Evolutionary conservation across 2,113 vertebrate genomes (phyloP).

Genomic region (Dicentrarchus labrax): DNA sequence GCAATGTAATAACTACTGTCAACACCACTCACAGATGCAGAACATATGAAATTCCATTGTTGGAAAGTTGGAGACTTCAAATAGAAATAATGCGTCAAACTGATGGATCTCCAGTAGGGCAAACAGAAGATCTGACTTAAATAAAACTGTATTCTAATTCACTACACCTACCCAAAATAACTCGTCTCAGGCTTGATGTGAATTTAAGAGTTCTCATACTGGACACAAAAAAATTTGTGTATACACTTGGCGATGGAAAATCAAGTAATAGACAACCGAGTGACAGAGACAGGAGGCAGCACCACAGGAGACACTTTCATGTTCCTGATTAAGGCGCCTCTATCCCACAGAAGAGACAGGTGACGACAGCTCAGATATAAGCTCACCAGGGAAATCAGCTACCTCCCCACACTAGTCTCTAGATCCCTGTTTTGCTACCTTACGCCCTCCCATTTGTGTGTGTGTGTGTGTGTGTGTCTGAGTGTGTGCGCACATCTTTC

Average conservation of each 20-base stretch:
- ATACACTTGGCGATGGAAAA: conserved; percentile 47
- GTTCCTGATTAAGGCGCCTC: conserved; percentile 77
- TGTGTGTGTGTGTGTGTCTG: not conserved
- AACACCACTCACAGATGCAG: not conserved
- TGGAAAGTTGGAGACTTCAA: not conserved
- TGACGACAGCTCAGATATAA: conserved; percentile 74
- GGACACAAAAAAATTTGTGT: conserved; percentile 29
- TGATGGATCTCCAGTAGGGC: not conserved
- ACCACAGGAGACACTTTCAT: conserved; percentile 76
- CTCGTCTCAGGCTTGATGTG: not conserved
- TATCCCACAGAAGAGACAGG: conserved; percentile 67
- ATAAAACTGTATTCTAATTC: not conserved
- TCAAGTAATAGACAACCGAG: conserved; percentile 62
- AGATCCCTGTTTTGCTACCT: conserved; percentile 68
- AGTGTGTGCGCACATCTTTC: conserved; percentile 3
- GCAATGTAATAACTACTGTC: not conserved
- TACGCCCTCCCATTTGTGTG: conserved; percentile 42
- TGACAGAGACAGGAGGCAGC: conserved; percentile 70
- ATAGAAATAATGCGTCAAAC: not conserved
- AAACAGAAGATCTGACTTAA: not conserved
- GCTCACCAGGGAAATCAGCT: conserved; percentile 81
- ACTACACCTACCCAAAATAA: conserved; percentile 3
- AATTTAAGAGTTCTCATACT: conserved; percentile 21
- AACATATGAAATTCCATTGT: not conserved
- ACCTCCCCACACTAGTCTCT: conserved; percentile 54